phyloP scores from a whole-genome alignment of 2,888 invertebrate species.

The Meiosimyza decipiens region DNA sequence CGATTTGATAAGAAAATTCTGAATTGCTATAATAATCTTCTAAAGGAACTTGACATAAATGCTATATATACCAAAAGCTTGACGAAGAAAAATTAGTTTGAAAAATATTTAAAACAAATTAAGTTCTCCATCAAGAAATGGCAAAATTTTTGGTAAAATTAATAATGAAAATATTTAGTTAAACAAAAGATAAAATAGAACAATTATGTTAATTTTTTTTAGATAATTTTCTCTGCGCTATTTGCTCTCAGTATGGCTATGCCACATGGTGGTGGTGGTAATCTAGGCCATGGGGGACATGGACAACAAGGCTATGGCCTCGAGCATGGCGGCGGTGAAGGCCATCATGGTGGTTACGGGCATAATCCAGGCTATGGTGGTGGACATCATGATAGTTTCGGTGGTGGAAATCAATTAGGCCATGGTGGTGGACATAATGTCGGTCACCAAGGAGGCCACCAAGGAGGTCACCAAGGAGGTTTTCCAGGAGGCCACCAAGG shows the following conservation, averaged over 20 bases:
- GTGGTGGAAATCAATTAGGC: not conserved
- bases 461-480: not conserved
- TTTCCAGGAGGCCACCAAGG: not conserved
- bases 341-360: not conserved
- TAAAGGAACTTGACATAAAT: too few species aligned
- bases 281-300: conserved; percentile 12
- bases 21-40: too few species aligned
- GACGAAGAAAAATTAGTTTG: not conserved
- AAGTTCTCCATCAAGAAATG: conserved; percentile 15
- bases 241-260: conserved; percentile 20
- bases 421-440: too few species aligned
- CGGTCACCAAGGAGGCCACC: not conserved
- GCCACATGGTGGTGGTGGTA: conserved; percentile 5
- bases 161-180: not conserved
- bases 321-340: not conserved
- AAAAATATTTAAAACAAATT: not conserved
- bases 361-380: not conserved
- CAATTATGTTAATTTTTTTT: conserved; percentile 9
- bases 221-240: conserved; percentile 20
- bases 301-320: not conserved
- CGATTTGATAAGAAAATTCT: too few species aligned
- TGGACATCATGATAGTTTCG: too few species aligned
- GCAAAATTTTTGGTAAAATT: conserved; percentile 19
- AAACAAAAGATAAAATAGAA: not conserved
- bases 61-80: not conserved